A percentile compares a stretch with the other conserved stretches of the same genome.
Conservation (phyloP, 2,888 invertebrate genomes). For the Apotomis turbidana region DNA sequence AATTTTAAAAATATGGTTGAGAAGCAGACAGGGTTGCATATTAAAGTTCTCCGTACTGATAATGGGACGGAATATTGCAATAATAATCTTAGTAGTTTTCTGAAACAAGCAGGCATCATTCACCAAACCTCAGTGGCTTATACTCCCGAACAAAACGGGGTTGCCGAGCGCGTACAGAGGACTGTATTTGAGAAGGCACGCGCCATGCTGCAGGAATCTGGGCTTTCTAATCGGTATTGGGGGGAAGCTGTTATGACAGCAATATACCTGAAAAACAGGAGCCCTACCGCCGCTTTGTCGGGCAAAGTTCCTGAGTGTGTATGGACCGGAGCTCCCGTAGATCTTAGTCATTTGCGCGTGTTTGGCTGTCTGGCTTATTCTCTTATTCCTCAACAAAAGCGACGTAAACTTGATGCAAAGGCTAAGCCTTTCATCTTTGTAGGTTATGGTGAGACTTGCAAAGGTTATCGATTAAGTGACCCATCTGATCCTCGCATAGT, state of each 20-base stretch:
- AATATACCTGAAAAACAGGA: not conserved
- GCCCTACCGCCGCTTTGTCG: conserved; percentile 4
- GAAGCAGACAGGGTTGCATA: conserved; percentile 15
- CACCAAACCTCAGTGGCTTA: conserved; percentile 46
- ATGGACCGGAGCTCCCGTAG: not conserved
- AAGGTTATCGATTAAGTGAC: too few relatives aligned
- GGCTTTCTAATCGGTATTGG: not conserved
- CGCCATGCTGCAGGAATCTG: conserved; percentile 11
- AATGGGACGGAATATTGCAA: conserved; percentile 1
- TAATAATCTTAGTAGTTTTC: not conserved
- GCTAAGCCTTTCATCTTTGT: too few relatives aligned
- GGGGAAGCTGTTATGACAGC: not conserved
- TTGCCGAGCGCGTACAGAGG: not conserved
- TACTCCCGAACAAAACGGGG: conserved; percentile 16
- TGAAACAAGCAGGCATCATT: conserved; percentile 3
- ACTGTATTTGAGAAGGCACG: conserved; percentile 27
- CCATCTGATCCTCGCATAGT: not conserved
- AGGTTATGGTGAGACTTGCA: too few relatives aligned
- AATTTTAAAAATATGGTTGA: conserved; percentile 28
- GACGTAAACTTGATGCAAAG: too few relatives aligned
- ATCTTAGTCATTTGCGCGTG: not conserved
- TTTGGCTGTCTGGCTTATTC: not conserved
- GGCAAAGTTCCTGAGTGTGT: not conserved
- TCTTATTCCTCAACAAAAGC: too few relatives aligned
- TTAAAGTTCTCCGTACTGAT: conserved; percentile 2